These are phyloP conservation scores for Anolis sagrei DNA, from an alignment of 2,113 vertebrate genomes.

Conservation along the genomic window DNA sequence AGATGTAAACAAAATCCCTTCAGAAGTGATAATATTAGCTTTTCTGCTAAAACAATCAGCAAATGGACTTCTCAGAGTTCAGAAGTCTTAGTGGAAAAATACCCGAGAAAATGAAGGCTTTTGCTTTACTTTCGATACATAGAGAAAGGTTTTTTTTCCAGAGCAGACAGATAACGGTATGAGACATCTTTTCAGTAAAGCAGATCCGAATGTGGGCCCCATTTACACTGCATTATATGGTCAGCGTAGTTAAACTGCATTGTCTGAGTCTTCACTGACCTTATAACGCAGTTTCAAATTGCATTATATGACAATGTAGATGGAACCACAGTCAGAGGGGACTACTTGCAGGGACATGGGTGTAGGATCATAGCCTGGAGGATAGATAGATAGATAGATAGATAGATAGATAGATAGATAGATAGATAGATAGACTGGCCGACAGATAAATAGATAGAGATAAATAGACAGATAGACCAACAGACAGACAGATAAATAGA, in stretches of 20 bases:
- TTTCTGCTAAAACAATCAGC: slow-evolving; percentile 69
- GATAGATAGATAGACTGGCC: slow-evolving; percentile 34
- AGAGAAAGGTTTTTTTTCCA: slow-evolving; percentile 27
- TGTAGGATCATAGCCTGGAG: not conserved
- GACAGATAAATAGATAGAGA: slow-evolving; percentile 35
- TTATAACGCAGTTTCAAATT: no score
- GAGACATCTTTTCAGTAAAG: not conserved
- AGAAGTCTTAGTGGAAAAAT: slow-evolving; percentile 68
- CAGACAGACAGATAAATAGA: slow-evolving; percentile 33
- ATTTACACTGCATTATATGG: no score
- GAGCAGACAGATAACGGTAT: not conserved
- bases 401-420: slow-evolving; percentile 26
- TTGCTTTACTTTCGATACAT: not conserved
- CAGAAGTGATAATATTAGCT: slow-evolving; percentile 61
- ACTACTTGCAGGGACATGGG: not conserved
- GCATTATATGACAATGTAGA: no score
- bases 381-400: slow-evolving; percentile 32
- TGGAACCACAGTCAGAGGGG: not conserved
- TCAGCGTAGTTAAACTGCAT: no score
- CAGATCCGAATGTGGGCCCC: not conserved
- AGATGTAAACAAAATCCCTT: slow-evolving; percentile 65
- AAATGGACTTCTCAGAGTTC: slow-evolving; percentile 58
- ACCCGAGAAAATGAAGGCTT: slow-evolving; percentile 55
- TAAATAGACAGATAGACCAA: slow-evolving; percentile 34
- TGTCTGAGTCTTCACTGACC: no score